Evolutionary conservation across 2,888 invertebrate genomes (phyloP), one percentile per base, ranked within the genome.

Genomic region (Arge pagana): DNA sequence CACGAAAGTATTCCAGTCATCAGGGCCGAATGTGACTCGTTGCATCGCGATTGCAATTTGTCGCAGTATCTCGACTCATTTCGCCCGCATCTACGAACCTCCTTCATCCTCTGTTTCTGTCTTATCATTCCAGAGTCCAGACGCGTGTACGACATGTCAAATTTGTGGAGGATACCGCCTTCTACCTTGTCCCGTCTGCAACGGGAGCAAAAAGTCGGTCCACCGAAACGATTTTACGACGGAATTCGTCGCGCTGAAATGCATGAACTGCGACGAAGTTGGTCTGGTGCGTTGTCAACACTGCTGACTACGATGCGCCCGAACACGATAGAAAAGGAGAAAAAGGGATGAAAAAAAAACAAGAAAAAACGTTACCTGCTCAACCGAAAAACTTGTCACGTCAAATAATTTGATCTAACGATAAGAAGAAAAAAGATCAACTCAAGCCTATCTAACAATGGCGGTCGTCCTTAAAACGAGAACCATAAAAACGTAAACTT

Each of bases 221-320:
- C 92, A 93, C 74, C 83, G 96, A 64, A 96, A 96, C 80, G 90
- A 94, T 74, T 96, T 96, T 78, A 95, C 95, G 1, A 88, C 93
- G 28, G 94, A 95, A 79, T 93, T 96, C 74, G 90, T 93, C 55
- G 94, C 95, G 15, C 83, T 97, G 65, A 92, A 93, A 70, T 96
- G 95, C 78, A 93, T 93, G 89, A 91, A 90, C 76, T 95, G 95
- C 78, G 95, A 97, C 74, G 95, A 95, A 78, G 94, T 93, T 51
- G 97, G 96, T 39, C 83, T 97, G 41, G 90, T 95, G 31, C 85
- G 88, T 65, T 97, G 96, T 78, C 88, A 88, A 65, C 84, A 86
- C 58, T 97, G 97, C 79, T 89, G 76, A 77, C 62, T 55, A 24
- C 18, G n/a, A n/a, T n/a, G n/a, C n/a, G n/a, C n/a, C n/a, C 13